Percentiles rank a stretch among this genome's conserved stretches.
phyloP scores from a whole-genome alignment of 2,797 vertebrate species.

The Falco peregrinus region DNA sequence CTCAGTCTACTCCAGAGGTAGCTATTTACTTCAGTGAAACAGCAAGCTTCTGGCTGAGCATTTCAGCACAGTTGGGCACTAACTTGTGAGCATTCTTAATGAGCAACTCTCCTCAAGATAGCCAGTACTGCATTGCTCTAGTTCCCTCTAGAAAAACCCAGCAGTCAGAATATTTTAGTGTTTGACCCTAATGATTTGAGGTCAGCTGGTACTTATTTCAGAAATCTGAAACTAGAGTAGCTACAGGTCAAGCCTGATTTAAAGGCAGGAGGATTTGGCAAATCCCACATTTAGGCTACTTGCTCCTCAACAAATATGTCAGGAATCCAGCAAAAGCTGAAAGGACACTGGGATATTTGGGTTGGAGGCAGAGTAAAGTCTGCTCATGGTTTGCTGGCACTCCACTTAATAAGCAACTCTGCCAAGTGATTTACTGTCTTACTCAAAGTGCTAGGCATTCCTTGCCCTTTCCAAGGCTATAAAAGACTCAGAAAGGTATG shows the following conservation, averaged over 20 bases:
- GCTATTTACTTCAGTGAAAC: not conserved
- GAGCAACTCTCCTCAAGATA: not conserved
- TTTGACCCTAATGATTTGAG: not conserved
- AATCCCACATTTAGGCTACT: not conserved
- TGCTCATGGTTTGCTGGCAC: not conserved
- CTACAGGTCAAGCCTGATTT: not conserved
- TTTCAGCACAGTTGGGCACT: not conserved
- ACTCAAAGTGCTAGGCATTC: constrained; percentile 22
- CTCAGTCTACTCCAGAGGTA: too few relatives aligned
- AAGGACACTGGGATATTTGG: not conserved
- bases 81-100: not conserved
- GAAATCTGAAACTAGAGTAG: not conserved
- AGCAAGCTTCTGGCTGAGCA: not conserved
- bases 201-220: not conserved
- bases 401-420: not conserved
- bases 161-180: not conserved
- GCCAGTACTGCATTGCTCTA: not conserved
- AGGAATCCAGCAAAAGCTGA: not conserved
- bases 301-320: not conserved
- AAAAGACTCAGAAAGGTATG: not conserved
- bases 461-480: not conserved
- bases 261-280: not conserved
- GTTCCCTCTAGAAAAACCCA: not conserved
- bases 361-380: not conserved
- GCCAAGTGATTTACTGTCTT: not conserved